Evolutionary conservation across 1,140 invertebrate species (phyloP).

Genomic region (Lysiphlebus fabarum): DNA sequence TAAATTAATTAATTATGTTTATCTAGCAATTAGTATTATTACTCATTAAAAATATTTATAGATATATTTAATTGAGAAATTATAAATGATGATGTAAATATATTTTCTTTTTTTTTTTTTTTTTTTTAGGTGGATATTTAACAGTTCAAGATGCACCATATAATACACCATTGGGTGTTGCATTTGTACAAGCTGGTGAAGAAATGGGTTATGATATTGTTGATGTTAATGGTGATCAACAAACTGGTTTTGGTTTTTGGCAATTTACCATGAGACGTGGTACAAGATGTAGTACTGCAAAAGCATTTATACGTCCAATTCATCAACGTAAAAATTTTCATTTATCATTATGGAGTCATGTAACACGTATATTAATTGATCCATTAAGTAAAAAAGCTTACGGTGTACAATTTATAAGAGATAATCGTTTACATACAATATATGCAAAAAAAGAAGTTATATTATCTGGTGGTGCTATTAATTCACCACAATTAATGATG

Average conservation of each 20-base stretch:
- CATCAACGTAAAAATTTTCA: slow-evolving; percentile 71
- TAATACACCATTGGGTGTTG: slow-evolving; percentile 75
- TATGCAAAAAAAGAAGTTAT: slow-evolving; percentile 76
- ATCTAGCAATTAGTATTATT: too few relatives aligned
- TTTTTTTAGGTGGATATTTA: slow-evolving; percentile 70
- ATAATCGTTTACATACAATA: slow-evolving; percentile 59
- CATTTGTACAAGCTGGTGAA: slow-evolving; percentile 82
- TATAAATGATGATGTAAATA: too few relatives aligned
- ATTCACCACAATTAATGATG: slow-evolving; percentile 78
- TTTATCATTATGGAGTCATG: slow-evolving; percentile 71
- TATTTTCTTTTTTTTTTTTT: too few relatives aligned
- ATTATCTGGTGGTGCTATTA: slow-evolving; percentile 73
- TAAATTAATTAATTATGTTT: too few relatives aligned
- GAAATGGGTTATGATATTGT: slow-evolving; percentile 86
- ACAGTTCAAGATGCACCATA: slow-evolving; percentile 79
- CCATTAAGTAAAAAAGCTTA: slow-evolving; percentile 66
- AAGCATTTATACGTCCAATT: slow-evolving; percentile 77
- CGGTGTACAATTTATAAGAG: slow-evolving; percentile 74
- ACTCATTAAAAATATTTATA: too few relatives aligned
- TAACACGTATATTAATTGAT: slow-evolving; percentile 74
- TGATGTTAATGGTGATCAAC: slow-evolving; percentile 74
- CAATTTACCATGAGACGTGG: slow-evolving; percentile 81
- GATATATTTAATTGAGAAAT: too few relatives aligned
- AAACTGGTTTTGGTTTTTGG: slow-evolving; percentile 77
- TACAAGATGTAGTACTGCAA: slow-evolving; percentile 72